Conservation (phyloP, 1,140 invertebrate species). For the Argopecten irradians region DNA sequence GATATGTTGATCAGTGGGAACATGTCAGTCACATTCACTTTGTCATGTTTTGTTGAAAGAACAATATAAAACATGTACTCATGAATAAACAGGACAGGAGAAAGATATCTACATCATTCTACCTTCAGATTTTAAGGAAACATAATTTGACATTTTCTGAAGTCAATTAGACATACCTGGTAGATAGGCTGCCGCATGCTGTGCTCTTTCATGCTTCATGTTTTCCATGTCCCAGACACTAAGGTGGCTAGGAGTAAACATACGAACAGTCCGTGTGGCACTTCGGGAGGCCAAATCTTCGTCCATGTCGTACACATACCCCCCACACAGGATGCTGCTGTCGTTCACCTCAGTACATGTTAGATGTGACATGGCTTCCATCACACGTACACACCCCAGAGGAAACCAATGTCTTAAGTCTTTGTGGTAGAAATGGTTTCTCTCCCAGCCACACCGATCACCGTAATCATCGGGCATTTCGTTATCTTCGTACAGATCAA, state of each 20-base stretch:
- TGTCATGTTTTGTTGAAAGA: no score
- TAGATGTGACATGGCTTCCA: constrained; percentile 43
- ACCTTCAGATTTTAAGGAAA: background rate
- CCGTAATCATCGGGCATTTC: constrained; percentile 35
- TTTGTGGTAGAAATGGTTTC: constrained; percentile 59
- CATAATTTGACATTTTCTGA: background rate
- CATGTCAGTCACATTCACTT: background rate
- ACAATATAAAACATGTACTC: no score
- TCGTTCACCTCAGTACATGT: constrained; percentile 54
- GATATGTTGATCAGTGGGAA: background rate
- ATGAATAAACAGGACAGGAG: no score
- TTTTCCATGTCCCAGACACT: constrained; percentile 54
- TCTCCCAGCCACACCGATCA: constrained; percentile 38
- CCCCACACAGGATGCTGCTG: constrained; percentile 46
- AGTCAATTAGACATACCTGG: constrained; percentile 39
- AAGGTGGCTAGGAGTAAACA: constrained; percentile 51
- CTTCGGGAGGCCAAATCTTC: constrained; percentile 29
- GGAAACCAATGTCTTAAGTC: constrained; percentile 58
- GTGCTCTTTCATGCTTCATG: constrained; percentile 51
- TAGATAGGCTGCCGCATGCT: constrained; percentile 53
- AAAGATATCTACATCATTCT: background rate
- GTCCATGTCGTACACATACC: constrained; percentile 49
- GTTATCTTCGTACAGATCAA: constrained; percentile 38
- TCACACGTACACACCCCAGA: constrained; percentile 44
- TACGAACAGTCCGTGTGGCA: constrained; percentile 50